Conservation (phyloP, 2,888 invertebrate species). For the Formica aserva region DNA sequence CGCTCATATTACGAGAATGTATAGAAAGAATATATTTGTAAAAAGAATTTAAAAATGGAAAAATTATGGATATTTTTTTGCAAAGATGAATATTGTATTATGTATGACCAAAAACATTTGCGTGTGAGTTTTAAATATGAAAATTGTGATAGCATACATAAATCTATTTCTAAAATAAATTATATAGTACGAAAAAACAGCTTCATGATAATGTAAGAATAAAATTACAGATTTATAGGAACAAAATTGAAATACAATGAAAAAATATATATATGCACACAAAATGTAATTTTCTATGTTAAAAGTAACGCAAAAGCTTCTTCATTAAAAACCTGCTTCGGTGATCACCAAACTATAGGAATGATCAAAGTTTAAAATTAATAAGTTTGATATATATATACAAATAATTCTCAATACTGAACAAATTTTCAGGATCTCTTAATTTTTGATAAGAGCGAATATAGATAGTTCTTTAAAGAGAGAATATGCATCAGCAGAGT, state of each 20-base stretch:
- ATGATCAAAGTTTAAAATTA: conserved; percentile 55
- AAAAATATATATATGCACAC: conserved; percentile 51
- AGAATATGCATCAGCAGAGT: conserved; percentile 10
- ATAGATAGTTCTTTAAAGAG: conserved; percentile 64
- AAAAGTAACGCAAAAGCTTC: conserved; percentile 52
- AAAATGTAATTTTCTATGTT: conserved; percentile 62
- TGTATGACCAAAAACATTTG: not conserved
- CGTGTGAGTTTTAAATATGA: conserved; percentile 50
- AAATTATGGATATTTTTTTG: conserved; percentile 14
- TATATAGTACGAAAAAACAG: conserved; percentile 29
- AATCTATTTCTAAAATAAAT: conserved; percentile 49
- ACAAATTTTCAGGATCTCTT: conserved; percentile 59
- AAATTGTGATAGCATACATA: conserved; percentile 19
- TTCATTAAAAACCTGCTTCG: conserved; percentile 50
- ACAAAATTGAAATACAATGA: conserved; percentile 59
- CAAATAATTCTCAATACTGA: conserved; percentile 43
- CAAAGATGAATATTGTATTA: not conserved
- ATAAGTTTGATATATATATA: conserved; percentile 64
- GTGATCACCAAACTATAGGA: conserved; percentile 58
- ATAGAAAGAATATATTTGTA: not conserved
- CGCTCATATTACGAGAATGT: not conserved
- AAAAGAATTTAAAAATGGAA: not conserved
- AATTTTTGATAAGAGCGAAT: conserved; percentile 57
- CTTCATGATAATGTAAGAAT: conserved; percentile 40
- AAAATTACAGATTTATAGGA: conserved; percentile 42